Conservation (phyloP, 2,113 vertebrate species). For the Sinocyclocheilus maitianheensis region DNA sequence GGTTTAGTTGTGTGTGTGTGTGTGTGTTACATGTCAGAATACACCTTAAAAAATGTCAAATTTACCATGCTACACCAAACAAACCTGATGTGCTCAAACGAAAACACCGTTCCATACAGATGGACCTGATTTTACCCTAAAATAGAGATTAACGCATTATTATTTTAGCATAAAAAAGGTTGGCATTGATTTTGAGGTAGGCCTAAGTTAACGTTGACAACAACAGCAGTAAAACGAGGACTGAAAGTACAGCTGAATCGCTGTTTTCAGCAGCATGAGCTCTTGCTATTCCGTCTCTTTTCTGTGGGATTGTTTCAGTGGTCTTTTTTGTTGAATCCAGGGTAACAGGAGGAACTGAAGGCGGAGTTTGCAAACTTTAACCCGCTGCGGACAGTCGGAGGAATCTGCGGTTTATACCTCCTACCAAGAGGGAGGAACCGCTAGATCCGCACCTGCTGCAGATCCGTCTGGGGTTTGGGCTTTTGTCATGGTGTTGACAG, state of each 20-base stretch:
- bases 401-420: constrained; percentile 1
- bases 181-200: too few relatives aligned
- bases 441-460: not conserved
- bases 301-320: not conserved
- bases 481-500: not conserved
- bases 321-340: constrained; percentile 54
- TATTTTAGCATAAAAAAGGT: too few relatives aligned
- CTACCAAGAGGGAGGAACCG: constrained; percentile 24
- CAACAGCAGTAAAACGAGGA: too few relatives aligned
- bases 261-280: not conserved
- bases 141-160: too few relatives aligned
- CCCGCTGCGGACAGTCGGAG: not conserved
- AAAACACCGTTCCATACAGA: too few relatives aligned
- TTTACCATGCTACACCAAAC: too few relatives aligned
- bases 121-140: too few relatives aligned
- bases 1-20: too few relatives aligned
- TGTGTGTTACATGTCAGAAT: too few relatives aligned
- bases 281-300: not conserved
- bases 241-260: not conserved
- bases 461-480: not conserved
- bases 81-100: too few relatives aligned
- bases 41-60: too few relatives aligned
- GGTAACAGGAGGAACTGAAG: constrained; percentile 62
- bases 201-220: too few relatives aligned
- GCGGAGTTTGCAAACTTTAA: constrained; percentile 42